These are phyloP conservation scores for Phlogophora meticulosa DNA, from an alignment of 2,888 invertebrate genomes.

Conservation along the genomic window DNA sequence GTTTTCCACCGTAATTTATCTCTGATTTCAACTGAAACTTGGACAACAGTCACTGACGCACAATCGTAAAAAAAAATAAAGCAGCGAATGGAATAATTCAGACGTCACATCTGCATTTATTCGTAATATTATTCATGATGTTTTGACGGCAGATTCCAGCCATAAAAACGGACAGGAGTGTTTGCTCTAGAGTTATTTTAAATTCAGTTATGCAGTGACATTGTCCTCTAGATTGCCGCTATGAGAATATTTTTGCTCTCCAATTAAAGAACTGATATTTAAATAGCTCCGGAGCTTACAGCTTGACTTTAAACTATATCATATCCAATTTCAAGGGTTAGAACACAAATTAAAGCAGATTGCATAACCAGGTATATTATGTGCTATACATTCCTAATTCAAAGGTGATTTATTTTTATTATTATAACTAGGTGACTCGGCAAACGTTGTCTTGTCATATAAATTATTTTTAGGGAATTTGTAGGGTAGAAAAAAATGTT, in stretches of 20 bases:
- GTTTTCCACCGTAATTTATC: no score
- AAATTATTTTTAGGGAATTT: no score
- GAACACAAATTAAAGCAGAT: no score
- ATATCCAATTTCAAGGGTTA: no score
- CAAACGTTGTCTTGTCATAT: no score
- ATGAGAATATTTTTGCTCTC: conserved; percentile 7
- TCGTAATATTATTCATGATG: conserved; percentile 39
- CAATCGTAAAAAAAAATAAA: conserved; percentile 28
- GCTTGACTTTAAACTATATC: no score
- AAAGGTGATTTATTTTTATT: no score
- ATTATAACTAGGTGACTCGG: no score
- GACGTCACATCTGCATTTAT: conserved; percentile 24
- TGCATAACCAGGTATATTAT: no score
- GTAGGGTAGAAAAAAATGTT: no score
- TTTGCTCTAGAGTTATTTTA: conserved; percentile 24
- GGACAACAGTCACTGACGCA: not conserved
- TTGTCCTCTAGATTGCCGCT: not conserved
- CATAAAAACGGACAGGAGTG: conserved; percentile 20
- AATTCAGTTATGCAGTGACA: conserved; percentile 15
- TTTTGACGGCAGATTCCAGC: conserved; percentile 28
- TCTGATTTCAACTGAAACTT: not conserved
- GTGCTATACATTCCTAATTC: no score
- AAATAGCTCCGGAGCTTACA: no score
- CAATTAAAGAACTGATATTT: not conserved
- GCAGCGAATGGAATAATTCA: conserved; percentile 14